Conservation (phyloP, 23 tunicate genomes). For the Pegea sp. region DNA sequence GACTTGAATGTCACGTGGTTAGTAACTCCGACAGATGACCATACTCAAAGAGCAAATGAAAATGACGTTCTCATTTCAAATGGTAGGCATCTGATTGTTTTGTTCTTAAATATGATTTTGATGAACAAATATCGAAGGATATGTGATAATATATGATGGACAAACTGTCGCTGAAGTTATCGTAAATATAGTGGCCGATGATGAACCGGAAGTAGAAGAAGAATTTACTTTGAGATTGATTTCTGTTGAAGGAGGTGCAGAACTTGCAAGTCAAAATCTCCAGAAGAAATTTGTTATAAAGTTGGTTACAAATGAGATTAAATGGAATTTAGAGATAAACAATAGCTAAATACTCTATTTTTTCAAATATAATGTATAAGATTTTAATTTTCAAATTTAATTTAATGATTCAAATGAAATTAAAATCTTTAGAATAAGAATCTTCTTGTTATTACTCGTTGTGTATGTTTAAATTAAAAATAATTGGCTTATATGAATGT, state of each 20-base stretch:
- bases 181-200: slow-evolving; percentile 24
- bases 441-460: too few relatives aligned
- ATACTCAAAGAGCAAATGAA: background rate
- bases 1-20: slow-evolving; percentile 33
- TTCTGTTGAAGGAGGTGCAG: slow-evolving; percentile 47
- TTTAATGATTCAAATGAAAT: background rate
- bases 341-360: background rate
- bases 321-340: background rate
- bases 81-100: slow-evolving; percentile 4
- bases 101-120: background rate
- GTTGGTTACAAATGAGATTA: slow-evolving; percentile 4
- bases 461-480: too few relatives aligned
- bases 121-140: slow-evolving; percentile 8
- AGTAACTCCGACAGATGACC: slow-evolving; percentile 1
- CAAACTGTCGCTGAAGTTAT: slow-evolving; percentile 33
- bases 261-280: slow-evolving; percentile 8
- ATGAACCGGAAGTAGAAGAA: slow-evolving; percentile 40
- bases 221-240: slow-evolving; percentile 11
- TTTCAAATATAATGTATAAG: background rate
- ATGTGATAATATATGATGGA: slow-evolving; percentile 18
- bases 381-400: too few relatives aligned
- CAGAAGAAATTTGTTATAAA: slow-evolving; percentile 7
- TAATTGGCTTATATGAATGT: too few relatives aligned
- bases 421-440: too few relatives aligned
- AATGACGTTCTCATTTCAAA: slow-evolving; percentile 6